A percentile compares a stretch with the other conserved stretches of the same genome.
Conservation (phyloP, 2,888 invertebrate genomes). For the Agapetus fuscipes region DNA sequence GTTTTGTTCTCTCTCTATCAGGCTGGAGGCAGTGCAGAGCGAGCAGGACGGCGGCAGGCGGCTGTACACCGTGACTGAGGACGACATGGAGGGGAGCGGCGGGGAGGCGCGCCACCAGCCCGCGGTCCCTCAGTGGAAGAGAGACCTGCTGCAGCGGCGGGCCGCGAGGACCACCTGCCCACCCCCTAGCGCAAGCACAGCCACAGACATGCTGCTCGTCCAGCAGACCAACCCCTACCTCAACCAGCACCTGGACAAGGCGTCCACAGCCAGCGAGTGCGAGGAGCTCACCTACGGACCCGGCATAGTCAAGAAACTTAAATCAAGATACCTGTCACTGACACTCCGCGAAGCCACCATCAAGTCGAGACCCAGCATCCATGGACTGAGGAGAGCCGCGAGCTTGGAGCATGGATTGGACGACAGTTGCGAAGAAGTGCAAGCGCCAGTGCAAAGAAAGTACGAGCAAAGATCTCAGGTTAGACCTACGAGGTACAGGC, state of each 20-base stretch:
- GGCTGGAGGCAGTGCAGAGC: background rate
- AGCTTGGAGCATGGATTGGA: constrained; percentile 79
- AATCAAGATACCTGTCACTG: constrained; percentile 77
- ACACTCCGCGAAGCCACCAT: constrained; percentile 65
- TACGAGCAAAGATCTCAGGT: constrained; percentile 23
- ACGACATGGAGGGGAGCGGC: constrained; percentile 33
- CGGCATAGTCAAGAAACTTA: constrained; percentile 80
- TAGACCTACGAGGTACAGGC: constrained; percentile 31
- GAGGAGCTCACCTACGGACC: constrained; percentile 87
- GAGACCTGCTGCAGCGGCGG: constrained; percentile 68
- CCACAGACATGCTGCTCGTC: constrained; percentile 25
- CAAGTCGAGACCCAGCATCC: constrained; percentile 56
- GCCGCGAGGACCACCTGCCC: constrained; percentile 34
- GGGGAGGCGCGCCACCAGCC: constrained; percentile 22
- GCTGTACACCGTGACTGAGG: constrained; percentile 2
- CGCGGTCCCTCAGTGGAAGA: constrained; percentile 69
- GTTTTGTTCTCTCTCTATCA: too few species aligned
- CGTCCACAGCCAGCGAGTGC: constrained; percentile 31
- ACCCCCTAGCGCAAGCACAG: too few species aligned
- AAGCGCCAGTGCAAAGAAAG: constrained; percentile 5
- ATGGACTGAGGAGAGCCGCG: constrained; percentile 64
- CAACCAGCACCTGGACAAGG: constrained; percentile 30
- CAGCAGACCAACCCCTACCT: constrained; percentile 25
- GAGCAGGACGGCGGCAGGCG: background rate
- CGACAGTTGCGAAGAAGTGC: constrained; percentile 29